phyloP scores from a whole-genome alignment of 2,888 invertebrate species.

The Catocala fraxini region DNA sequence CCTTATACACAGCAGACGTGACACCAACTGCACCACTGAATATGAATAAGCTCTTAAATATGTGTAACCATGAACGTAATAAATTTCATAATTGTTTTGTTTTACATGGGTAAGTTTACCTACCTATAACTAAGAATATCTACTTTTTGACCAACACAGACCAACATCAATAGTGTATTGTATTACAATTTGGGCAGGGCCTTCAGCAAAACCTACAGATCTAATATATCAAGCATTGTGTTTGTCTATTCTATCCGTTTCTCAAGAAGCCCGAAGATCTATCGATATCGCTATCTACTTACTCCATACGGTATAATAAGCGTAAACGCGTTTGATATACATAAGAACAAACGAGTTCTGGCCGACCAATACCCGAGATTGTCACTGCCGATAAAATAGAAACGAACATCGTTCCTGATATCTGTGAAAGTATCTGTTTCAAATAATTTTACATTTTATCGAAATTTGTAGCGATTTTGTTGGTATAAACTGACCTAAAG shows the following conservation, averaged over 20 bases:
- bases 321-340: constrained; percentile 38
- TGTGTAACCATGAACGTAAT: too few species aligned
- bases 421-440: constrained; percentile 38
- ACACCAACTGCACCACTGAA: too few species aligned
- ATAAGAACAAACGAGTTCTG: constrained; percentile 45
- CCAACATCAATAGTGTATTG: constrained; percentile 5
- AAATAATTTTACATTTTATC: constrained; percentile 21
- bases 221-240: constrained; percentile 20
- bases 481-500: not conserved
- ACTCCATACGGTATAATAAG: constrained; percentile 25
- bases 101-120: too few species aligned
- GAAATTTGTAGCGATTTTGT: not conserved
- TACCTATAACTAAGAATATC: too few species aligned
- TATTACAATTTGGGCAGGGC: constrained; percentile 16
- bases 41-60: too few species aligned
- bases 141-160: not conserved
- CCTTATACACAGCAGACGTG: too few species aligned
- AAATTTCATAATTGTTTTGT: too few species aligned
- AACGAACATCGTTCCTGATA: constrained; percentile 46
- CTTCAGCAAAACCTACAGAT: constrained; percentile 8
- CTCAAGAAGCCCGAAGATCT: constrained; percentile 18
- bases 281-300: constrained; percentile 20
- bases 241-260: constrained; percentile 15
- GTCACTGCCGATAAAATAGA: constrained; percentile 48
- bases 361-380: constrained; percentile 46